Evolutionary conservation across 2,797 vertebrate genomes (phyloP).

Genomic region (Schizopygopsis malacanthus): DNA sequence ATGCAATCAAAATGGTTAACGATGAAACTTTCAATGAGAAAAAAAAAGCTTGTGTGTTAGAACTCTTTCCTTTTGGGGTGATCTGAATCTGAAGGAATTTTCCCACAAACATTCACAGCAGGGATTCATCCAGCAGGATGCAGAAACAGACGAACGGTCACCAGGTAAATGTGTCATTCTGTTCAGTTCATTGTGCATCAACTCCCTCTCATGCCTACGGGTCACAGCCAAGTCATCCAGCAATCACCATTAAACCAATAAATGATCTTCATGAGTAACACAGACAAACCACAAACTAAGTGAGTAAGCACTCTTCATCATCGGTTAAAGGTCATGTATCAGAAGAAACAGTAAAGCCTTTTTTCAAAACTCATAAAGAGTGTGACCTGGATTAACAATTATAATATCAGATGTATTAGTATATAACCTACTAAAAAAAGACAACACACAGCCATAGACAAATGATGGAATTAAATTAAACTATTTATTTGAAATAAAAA

Average conservation of each 20-base stretch:
- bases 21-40: background rate
- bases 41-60: background rate
- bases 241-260: slow-evolving; percentile 1
- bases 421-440: background rate
- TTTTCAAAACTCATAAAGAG: background rate
- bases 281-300: background rate
- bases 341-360: background rate
- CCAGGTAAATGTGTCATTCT: slow-evolving; percentile 34
- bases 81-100: background rate
- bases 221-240: slow-evolving; percentile 25
- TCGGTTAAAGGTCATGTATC: slow-evolving; percentile 13
- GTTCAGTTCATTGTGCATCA: slow-evolving; percentile 27
- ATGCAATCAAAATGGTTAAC: background rate
- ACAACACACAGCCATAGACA: background rate
- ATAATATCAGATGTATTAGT: background rate
- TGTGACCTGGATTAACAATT: background rate
- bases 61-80: background rate
- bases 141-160: slow-evolving; percentile 21
- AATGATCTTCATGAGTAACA: slow-evolving; percentile 10
- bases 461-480: background rate
- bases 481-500: background rate
- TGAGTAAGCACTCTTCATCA: slow-evolving; percentile 19
- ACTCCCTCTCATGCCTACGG: background rate
- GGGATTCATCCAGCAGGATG: background rate
- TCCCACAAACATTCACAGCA: background rate